Conservation (phyloP, 2,888 invertebrate genomes). For the Clunio marinus region DNA sequence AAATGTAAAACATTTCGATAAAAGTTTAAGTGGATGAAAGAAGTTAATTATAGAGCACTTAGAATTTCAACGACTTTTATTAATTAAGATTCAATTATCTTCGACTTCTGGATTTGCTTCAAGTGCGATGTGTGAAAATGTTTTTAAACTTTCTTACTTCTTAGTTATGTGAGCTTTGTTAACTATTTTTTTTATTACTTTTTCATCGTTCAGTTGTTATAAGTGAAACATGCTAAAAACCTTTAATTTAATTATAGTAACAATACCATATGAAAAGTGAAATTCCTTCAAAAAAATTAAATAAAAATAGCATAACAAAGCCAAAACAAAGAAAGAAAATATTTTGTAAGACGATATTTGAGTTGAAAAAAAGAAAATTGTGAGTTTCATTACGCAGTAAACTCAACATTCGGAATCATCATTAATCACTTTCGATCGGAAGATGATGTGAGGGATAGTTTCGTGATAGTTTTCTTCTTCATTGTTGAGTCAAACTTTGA, state of each 20-base stretch:
- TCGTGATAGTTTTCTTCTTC: not conserved
- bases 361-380: constrained; percentile 3
- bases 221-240: constrained; percentile 17
- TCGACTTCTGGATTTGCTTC: no score
- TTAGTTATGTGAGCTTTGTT: no score
- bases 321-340: not conserved
- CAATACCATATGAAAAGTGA: constrained; percentile 13
- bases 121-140: no score
- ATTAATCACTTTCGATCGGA: constrained; percentile 17
- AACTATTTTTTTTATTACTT: no score
- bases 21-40: not conserved
- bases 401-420: not conserved
- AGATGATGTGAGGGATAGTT: not conserved
- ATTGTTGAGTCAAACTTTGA: not conserved
- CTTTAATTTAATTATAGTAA: not conserved
- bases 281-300: not conserved
- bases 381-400: constrained; percentile 1
- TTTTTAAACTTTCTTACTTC: no score
- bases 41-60: not conserved
- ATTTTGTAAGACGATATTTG: not conserved
- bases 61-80: not conserved
- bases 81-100: not conserved
- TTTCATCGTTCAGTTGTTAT: not conserved
- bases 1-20: not conserved
- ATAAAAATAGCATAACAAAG: no score